Evolutionary conservation across 2,113 vertebrate genomes (phyloP).

Genomic region (Anhinga rufa): DNA sequence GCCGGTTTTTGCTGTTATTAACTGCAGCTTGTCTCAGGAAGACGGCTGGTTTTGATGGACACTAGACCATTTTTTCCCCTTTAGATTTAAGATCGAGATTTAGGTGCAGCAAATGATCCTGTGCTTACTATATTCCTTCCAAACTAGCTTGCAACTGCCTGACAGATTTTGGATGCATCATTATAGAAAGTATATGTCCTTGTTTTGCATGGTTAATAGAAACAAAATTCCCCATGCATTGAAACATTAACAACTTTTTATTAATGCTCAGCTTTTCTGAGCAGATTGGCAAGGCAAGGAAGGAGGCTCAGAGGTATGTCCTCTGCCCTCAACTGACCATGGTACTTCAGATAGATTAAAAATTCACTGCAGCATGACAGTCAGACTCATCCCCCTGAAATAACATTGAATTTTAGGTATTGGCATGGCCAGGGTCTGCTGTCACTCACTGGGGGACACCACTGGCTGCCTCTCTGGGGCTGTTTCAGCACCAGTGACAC

Average conservation of each 20-base stretch:
- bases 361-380: not conserved
- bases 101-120: not conserved
- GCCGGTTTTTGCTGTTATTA: not conserved
- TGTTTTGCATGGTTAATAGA: not conserved
- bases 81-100: not conserved
- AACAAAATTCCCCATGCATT: not conserved
- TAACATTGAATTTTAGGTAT: not conserved
- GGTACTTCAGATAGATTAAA: not conserved
- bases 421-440: accelerated
- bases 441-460: not conserved
- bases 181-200: not conserved
- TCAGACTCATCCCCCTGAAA: not conserved
- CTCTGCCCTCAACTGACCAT: accelerated
- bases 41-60: not conserved
- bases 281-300: not conserved
- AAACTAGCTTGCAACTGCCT: not conserved
- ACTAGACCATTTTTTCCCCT: not conserved
- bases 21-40: not conserved
- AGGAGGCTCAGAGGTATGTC: not conserved
- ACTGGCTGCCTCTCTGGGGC: not conserved
- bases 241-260: not conserved
- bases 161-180: not conserved
- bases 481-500: not conserved
- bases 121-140: not conserved
- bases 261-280: not conserved